Base-by-base conservation (phyloP, 2,888 invertebrate species). In the Dryocosmus kuriphilus region DNA sequence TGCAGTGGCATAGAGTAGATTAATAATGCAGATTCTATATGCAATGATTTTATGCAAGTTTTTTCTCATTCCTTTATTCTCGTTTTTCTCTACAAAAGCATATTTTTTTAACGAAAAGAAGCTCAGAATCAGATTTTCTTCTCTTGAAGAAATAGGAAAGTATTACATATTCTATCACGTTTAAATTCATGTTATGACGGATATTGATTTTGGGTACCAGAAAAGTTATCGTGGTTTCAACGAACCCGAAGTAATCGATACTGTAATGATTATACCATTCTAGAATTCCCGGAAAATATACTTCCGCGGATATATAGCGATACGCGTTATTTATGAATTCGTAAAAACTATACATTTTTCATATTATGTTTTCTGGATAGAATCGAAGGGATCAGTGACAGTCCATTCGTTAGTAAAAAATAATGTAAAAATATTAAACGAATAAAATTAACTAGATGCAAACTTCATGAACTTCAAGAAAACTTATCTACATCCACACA, bases 161-260 rank as follows among this genome's bases (percentile, higher is more conserved):
- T 6, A n/a, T 51, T 24, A 57, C 14, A 24, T 5, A 19, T 71
- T 19, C n/a, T 62, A 14, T 27, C 46, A 41, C 27, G 27, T 51
- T 71, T 46, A 51, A 30, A 67, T 8, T 19, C 27, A 71, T 51
- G 11, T 51, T 46, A 51, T 30, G 30, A 30, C 30, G 9, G 30
- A 71, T 51, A 71, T 51, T 46, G 71, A 71, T 71, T 71, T 41
- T n/a, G 32, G 19, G 6, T 41, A 67, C 7, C 14, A 38, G 24
- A 41, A 9, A 41, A 51, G 51, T 30, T 46, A 71, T n/a, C 16
- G 9, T 27, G 19, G 67, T 71, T 19, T 71, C 67, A 71, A 46
- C 67, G 46, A 51, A n/a, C 30, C 67, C 9, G 46, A 16, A 71
- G n/a, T 30, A 51, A 51, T 71, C 51, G 30, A 51, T 71, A 71